Evolutionary conservation across 2,888 invertebrate species (phyloP), one percentile per base, ranked within the genome.

Genomic region (Tenthredo amoena): DNA sequence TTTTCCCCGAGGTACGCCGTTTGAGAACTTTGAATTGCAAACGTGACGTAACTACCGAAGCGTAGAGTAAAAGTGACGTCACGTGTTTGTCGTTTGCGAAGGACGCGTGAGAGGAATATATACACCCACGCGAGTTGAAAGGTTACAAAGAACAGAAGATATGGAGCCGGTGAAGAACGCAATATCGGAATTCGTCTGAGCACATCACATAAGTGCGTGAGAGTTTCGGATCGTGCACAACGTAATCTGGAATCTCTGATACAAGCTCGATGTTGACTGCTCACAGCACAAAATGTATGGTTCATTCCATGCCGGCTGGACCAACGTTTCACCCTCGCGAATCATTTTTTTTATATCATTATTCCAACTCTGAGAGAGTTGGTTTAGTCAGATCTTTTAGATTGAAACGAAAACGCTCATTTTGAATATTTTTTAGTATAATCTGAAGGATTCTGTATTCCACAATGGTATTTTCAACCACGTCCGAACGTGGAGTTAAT

Each of bases 21-120:
- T 77, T 77, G 43, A 34, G 7, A 18, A n/a, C 50, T 26, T 77
- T 55, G 77, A 34, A 77, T 77, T 77, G 47, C 26, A n/a, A 77
- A 55, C 55, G 50, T 77, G 50, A 31, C 31, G 77, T 55, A 55
- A 34, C 47, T 31, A 77, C 50, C 47, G 55, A 55, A 34, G 77
- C 55, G 55, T 77, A 50, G 7, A 55, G 77, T 50, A 50, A 55
- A 81, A 37, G 62, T 81, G 81, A 77, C 77, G 77, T 55, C 26
- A 55, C 34, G 21, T 31, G 40, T 76, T 31, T 31, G 47, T 76
- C 77, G 55, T 77, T 77, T 77, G 50, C 9, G 34, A 34, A 15
- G 6, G 21, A 18, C 40, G 40, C 62, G 81, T 77, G 77, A 18
- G 15, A 21, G 34, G 55, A 62, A 81, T 81, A 40, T 40, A 62